Evolutionary conservation across 2,113 vertebrate species (phyloP).

Genomic region (Erythrolamprus reginae): DNA sequence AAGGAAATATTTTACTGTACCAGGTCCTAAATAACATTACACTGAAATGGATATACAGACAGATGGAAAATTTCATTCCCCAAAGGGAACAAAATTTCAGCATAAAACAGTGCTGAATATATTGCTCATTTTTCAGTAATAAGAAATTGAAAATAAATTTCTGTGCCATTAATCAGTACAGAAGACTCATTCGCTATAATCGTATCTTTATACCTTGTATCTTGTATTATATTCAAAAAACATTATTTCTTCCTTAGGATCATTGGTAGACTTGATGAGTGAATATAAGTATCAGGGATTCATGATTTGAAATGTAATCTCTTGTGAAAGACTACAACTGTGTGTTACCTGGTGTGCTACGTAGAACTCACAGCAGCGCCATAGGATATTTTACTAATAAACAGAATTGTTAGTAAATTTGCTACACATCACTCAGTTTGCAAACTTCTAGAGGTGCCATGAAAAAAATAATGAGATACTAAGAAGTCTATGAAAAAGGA

Average conservation of each 20-base stretch:
- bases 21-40: constrained; percentile 39
- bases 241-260: not conserved
- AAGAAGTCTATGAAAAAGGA: not conserved
- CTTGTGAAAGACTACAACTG: not conserved
- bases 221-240: not conserved
- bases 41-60: constrained; percentile 20
- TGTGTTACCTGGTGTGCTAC: not conserved
- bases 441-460: not conserved
- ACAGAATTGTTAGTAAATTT: not conserved
- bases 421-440: not conserved
- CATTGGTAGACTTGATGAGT: not conserved
- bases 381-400: not conserved
- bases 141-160: constrained; percentile 2
- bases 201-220: not conserved
- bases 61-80: constrained; percentile 7
- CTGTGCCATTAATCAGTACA: not conserved
- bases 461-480: not conserved
- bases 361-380: not conserved
- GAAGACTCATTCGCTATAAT: constrained; percentile 1
- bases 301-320: not conserved
- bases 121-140: constrained; percentile 16
- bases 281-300: not conserved
- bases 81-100: constrained; percentile 30
- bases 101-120: constrained; percentile 15
- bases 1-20: constrained; percentile 35